Evolutionary conservation across 1,140 invertebrate genomes (phyloP), one percentile per base, ranked within the genome.

Genomic region (Sitobion miscanthi): DNA sequence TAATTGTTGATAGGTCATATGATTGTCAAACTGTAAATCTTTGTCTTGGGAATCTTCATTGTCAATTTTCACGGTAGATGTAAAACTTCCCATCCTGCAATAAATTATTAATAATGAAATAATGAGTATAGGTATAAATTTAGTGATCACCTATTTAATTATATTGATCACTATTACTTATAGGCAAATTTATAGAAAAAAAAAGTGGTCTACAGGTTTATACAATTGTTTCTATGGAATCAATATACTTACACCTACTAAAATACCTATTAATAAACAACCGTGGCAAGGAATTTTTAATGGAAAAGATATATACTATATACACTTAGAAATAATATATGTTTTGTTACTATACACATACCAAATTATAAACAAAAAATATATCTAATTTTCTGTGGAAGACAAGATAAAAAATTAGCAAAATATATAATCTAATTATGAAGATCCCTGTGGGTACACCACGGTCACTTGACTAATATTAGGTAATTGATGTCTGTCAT

Each of bases 31-130:
- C 49, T 95, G 94, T 25, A 97, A 94, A 93, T 96, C 96, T 94
- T 96, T 95, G 94, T 97, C 97, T 95, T 97, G 96, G 25, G 95
- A 95, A 94, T 97, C 97, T 94, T 96, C 96, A 94, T 97, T 97
- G 93, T 96, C 95, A 91, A 97, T 96, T 95, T 97, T 96, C 87
- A 96, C 96, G 17, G 96, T 95, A 47, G 97, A 97, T 86, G 96
- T 97, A 94, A 97, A 97, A 95, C 97, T 97, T 54, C 97, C 97
- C 97, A 97, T 97, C 95, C 97, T 97, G 95, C 45, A 93, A 93
- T 45, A 25, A 45, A 57, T 38, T 25, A 38, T 83, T 14, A 85
- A 54, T 42, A 85, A 54, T 38, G n/a, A 82, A 14, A 14, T 17
- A 85, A 83, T 42, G 42, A 42, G 42, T 42, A 42, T 42, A 42